Conservation (phyloP, 1,140 invertebrate genomes). For the Melanaphis sacchari region DNA sequence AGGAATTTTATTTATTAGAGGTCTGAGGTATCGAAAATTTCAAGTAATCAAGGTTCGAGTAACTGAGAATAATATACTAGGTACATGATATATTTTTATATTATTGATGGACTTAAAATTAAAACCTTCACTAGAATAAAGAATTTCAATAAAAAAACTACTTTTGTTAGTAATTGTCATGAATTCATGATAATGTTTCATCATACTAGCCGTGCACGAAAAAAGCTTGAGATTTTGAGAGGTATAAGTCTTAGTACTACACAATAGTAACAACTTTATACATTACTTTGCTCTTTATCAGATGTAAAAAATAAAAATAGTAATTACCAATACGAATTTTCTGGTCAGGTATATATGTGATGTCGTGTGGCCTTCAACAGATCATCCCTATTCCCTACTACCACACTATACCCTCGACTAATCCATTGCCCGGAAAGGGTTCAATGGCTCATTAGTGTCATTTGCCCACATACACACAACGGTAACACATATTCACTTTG, state of each 20-base stretch:
- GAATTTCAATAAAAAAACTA: neutral
- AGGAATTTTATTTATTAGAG: too few relatives aligned
- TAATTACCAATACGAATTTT: neutral
- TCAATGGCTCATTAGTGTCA: conserved; percentile 50
- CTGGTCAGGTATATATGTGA: neutral
- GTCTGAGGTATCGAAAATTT: too few relatives aligned
- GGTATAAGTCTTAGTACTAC: neutral
- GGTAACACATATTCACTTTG: neutral
- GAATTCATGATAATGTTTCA: neutral
- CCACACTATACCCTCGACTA: neutral
- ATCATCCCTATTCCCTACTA: neutral
- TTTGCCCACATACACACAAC: neutral
- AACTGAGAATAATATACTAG: too few relatives aligned
- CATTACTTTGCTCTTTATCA: neutral
- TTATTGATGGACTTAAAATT: neutral
- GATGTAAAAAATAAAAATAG: neutral
- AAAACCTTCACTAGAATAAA: neutral
- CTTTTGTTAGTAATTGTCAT: neutral
- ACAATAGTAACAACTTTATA: neutral
- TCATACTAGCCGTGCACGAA: neutral
- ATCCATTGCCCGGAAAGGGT: conserved; percentile 10
- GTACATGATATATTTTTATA: too few relatives aligned
- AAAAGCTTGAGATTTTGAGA: neutral
- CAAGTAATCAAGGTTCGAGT: too few relatives aligned
- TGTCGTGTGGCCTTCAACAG: neutral